A percentile compares a stretch with the other conserved stretches of the same genome.
Conservation (phyloP, 2,113 vertebrate genomes). For the Indri indri region DNA sequence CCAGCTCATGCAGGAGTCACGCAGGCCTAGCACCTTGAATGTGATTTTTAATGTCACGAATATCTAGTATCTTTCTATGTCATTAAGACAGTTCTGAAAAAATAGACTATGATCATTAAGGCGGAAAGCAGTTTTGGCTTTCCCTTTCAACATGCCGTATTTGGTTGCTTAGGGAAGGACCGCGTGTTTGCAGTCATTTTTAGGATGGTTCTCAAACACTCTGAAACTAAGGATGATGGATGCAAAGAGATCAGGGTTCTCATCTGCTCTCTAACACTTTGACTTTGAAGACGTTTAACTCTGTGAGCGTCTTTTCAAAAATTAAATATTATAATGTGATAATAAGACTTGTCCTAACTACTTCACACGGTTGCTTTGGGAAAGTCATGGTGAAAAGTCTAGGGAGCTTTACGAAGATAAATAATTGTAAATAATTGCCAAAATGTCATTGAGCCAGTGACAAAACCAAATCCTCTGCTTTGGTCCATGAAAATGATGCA, state of each 20-base stretch:
- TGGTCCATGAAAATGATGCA: background rate
- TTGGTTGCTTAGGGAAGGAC: background rate
- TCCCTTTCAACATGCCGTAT: background rate
- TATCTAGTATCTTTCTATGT: background rate
- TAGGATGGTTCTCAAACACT: background rate
- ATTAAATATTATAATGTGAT: background rate
- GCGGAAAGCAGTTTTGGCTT: background rate
- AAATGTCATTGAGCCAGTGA: background rate
- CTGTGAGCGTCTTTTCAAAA: background rate
- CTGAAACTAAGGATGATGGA: background rate
- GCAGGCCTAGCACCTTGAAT: background rate
- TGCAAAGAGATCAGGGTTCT: background rate
- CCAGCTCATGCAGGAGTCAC: background rate
- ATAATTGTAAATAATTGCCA: background rate
- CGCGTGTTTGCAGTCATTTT: background rate
- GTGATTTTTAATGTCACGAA: background rate
- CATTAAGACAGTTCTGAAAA: background rate
- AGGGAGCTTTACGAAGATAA: background rate
- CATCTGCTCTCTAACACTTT: background rate
- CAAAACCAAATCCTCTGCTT: background rate
- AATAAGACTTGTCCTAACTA: background rate
- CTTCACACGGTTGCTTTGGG: background rate
- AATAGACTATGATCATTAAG: background rate
- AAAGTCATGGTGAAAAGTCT: background rate
- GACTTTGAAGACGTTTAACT: background rate